Evolutionary conservation across 2,113 vertebrate species (phyloP).

Genomic region (Diphyllodes magnificus): DNA sequence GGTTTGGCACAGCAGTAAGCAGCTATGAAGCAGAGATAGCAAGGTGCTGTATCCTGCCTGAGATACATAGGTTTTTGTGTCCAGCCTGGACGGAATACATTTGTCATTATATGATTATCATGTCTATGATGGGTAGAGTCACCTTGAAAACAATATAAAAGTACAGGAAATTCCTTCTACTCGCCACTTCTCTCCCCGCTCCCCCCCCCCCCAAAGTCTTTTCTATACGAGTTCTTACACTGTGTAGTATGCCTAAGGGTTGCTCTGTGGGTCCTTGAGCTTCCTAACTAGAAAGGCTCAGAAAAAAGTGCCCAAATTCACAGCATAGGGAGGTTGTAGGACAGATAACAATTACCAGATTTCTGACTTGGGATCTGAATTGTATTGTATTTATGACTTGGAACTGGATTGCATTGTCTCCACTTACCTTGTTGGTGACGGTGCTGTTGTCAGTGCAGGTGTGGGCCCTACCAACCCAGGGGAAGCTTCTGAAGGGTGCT

Average conservation of each 20-base stretch:
- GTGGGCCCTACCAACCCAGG: neutral
- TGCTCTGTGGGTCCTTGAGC: neutral
- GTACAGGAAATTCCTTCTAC: neutral
- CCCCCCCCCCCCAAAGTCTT: rapidly evolving
- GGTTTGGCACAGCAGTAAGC: neutral
- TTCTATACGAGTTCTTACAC: neutral
- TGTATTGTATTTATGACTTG: neutral
- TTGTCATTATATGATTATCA: neutral
- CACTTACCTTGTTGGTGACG: neutral
- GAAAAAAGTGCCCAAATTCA: neutral
- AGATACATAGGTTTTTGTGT: neutral
- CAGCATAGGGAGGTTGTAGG: neutral
- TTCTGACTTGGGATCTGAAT: neutral
- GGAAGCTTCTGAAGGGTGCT: neutral
- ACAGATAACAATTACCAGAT: neutral
- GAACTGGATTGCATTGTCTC: neutral
- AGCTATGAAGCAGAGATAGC: neutral
- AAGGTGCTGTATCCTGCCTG: neutral
- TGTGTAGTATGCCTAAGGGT: neutral
- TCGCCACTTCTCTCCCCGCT: neutral
- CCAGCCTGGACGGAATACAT: neutral
- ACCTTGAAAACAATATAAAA: neutral
- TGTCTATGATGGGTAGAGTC: neutral
- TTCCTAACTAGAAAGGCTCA: neutral
- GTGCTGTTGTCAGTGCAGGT: rapidly evolving